A percentile compares a stretch with the other conserved stretches of the same genome.
phyloP scores from a whole-genome alignment of 2,113 vertebrate genomes.

The Mustela lutreola region DNA sequence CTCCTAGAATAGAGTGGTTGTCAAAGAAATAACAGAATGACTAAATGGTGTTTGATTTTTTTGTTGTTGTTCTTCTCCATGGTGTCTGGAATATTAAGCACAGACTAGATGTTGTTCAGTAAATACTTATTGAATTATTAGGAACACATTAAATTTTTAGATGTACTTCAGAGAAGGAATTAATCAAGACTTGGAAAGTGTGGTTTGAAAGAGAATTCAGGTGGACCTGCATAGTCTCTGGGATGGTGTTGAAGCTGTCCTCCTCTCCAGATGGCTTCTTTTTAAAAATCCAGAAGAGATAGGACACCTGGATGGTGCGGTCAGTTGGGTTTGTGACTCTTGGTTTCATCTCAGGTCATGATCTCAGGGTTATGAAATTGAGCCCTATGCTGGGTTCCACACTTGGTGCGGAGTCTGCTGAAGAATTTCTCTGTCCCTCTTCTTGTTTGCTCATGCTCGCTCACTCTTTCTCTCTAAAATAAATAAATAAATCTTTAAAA shows the following conservation, averaged over 20 bases:
- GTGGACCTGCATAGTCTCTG: neutral
- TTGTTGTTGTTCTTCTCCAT: conserved; percentile 6
- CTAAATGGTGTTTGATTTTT: neutral
- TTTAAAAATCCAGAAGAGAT: neutral
- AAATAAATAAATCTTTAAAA: neutral
- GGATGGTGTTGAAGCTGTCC: neutral
- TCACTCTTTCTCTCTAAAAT: neutral
- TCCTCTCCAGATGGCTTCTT: conserved; percentile 3
- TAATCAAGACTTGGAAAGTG: neutral
- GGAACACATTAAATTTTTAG: neutral
- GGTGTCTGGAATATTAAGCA: neutral
- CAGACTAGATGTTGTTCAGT: neutral
- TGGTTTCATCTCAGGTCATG: neutral
- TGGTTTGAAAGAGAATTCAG: conserved; percentile 32
- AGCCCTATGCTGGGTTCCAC: neutral
- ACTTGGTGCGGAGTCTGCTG: neutral
- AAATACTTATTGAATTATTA: neutral
- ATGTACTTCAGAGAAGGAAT: conserved; percentile 52
- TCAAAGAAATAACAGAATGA: conserved; percentile 35
- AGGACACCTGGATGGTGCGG: neutral
- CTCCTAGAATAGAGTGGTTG: neutral
- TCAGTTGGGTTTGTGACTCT: neutral
- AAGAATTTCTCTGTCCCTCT: neutral
- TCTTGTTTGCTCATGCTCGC: neutral
- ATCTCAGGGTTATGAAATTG: neutral